Evolutionary conservation across 2,113 vertebrate genomes (phyloP).

Genomic region (Saimiri boliviensis): DNA sequence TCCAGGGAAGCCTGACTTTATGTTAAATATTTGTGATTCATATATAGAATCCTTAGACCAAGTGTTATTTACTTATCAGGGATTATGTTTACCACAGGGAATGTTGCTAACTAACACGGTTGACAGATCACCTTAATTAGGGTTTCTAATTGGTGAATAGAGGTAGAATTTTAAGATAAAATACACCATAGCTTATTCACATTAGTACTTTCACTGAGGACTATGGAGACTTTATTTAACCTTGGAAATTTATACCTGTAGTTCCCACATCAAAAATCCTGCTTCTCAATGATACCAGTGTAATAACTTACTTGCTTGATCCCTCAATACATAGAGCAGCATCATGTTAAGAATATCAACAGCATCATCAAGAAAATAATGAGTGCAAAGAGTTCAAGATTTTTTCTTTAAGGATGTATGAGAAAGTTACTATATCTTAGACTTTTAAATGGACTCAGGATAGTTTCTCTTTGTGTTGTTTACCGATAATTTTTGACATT

Average conservation of each 20-base stretch:
- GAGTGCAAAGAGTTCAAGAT: neutral
- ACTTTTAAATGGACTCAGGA: neutral
- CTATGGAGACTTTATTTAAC: neutral
- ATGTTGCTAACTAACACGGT: neutral
- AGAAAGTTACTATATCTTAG: neutral
- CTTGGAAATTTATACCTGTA: neutral
- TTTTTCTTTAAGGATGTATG: neutral
- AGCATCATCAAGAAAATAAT: neutral
- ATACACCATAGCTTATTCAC: neutral
- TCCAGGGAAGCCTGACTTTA: neutral
- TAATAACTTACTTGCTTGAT: neutral
- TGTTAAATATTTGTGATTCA: neutral
- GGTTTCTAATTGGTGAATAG: neutral
- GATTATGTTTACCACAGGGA: neutral
- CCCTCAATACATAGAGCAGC: neutral
- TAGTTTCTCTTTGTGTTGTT: neutral
- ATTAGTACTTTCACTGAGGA: neutral
- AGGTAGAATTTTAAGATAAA: neutral
- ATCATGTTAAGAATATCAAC: neutral
- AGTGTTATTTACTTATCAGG: neutral
- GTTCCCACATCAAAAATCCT: neutral
- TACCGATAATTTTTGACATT: neutral
- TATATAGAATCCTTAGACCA: neutral
- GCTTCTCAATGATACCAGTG: neutral
- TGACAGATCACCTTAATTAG: neutral